Percentiles rank a stretch among this genome's conserved stretches.
Evolutionary conservation across 2,888 invertebrate genomes (phyloP).

Genomic region (Diarsia brunnea): DNA sequence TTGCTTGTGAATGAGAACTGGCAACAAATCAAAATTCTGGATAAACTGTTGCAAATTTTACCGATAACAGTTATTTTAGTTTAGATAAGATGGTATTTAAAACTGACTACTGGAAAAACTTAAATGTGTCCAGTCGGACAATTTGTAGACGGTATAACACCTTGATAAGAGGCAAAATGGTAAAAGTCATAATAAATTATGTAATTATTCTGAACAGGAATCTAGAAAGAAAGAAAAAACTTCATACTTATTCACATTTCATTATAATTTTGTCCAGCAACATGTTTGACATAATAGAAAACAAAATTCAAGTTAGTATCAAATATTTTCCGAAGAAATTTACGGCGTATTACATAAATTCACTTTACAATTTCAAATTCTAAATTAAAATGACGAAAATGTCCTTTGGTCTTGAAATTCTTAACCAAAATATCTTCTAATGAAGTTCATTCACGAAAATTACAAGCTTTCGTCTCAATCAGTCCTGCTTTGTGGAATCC

Average conservation of each 20-base stretch:
- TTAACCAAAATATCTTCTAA: conserved; percentile 28
- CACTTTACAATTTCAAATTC: background rate
- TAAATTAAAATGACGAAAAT: conserved; percentile 11
- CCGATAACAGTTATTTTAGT: background rate
- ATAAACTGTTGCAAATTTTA: background rate
- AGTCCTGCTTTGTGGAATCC: conserved; percentile 34
- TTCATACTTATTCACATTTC: too few relatives aligned
- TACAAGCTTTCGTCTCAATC: conserved; percentile 48
- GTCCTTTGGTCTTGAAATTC: conserved; percentile 3
- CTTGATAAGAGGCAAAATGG: background rate
- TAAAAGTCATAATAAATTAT: background rate
- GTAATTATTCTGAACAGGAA: background rate
- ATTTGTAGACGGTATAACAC: background rate
- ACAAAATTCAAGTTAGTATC: background rate
- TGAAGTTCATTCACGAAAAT: conserved; percentile 42
- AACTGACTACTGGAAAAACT: background rate
- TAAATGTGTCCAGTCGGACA: background rate
- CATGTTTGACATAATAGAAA: background rate
- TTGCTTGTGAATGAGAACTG: background rate
- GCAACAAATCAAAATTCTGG: background rate
- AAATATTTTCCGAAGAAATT: background rate
- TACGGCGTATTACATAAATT: background rate
- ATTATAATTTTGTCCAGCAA: too few relatives aligned
- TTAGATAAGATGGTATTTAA: background rate
- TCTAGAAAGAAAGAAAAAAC: background rate